Conservation (phyloP, 2,888 invertebrate genomes). For the Cyclophora albipunctata region DNA sequence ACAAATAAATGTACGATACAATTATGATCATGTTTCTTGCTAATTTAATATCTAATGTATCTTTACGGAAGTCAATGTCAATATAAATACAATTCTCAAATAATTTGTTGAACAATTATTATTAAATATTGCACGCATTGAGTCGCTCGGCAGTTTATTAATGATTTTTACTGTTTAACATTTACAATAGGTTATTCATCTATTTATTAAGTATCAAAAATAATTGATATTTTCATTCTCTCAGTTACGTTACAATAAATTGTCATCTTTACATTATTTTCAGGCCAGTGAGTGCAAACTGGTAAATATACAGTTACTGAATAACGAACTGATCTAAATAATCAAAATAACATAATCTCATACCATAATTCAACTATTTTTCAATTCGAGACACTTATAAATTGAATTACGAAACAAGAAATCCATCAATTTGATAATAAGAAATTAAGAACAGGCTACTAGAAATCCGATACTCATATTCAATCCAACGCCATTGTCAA, state of each 20-base stretch:
- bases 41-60: not conserved
- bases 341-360: no score
- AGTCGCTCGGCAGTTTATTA: slow-evolving; percentile 34
- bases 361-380: no score
- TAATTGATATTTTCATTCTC: slow-evolving; percentile 40
- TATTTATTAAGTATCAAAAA: slow-evolving; percentile 58
- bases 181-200: slow-evolving; percentile 27
- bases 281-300: no score
- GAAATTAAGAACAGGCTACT: no score
- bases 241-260: slow-evolving; percentile 29
- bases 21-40: not conserved
- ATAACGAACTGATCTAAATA: no score
- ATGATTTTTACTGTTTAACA: slow-evolving; percentile 29
- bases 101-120: slow-evolving; percentile 24
- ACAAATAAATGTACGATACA: not conserved
- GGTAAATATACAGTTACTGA: no score
- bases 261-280: no score
- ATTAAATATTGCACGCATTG: slow-evolving; percentile 40
- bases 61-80: slow-evolving; percentile 1
- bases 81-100: slow-evolving; percentile 28
- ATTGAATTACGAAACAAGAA: no score
- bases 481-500: no score
- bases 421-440: no score
- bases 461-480: no score
- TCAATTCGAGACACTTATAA: no score